Evolutionary conservation across 2,888 invertebrate species (phyloP), one percentile per base, ranked within the genome.

Genomic region (Phortica magna): DNA sequence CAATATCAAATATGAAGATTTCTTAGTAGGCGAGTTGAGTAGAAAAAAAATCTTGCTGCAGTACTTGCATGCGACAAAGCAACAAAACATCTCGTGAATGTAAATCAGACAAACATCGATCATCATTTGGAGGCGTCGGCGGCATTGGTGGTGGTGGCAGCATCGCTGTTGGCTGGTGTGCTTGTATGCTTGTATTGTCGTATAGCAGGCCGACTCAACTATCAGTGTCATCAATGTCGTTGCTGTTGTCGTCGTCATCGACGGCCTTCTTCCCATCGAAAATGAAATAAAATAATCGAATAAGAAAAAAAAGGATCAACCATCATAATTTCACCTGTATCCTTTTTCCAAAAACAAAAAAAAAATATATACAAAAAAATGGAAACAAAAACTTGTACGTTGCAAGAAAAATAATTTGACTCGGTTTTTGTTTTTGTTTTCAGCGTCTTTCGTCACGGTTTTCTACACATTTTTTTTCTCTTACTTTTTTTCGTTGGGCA

Each of bases 301-400:
- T n/a, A 67, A 67, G 14, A 42, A 67, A 67, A 39, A 67, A 67
- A 67, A 42, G 67, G 39, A 64, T 64, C 74, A 83, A 82, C 87
- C 80, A 87, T 89, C 89, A 89, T 89, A 89, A 80, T 81, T 84
- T 87, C 84, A 87, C 86, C 86, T 88, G 88, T 85, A 78, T 78
- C 77, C 72, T 71, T 57, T 77, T 55, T n/a, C 22, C 19, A 17
- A 61, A 61, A 48, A 48, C 3, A 12, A 48, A 48, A 48, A 12
- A 2, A 48, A 48, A 48, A 48, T 6, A 7, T 43, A 7, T 7
- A 43, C 6, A 48, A 48, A 48, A 14, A 48, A 48, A 12, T 0
- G 0, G 48, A 48, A 48, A 12, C 31, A 31, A 31, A 31, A 31
- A 31, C 31, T 31, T 31, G 31, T 4, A 31, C 31, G 1, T 31